phyloP scores from a whole-genome alignment of 2,888 invertebrate genomes.

The Netelia fuscicornis region DNA sequence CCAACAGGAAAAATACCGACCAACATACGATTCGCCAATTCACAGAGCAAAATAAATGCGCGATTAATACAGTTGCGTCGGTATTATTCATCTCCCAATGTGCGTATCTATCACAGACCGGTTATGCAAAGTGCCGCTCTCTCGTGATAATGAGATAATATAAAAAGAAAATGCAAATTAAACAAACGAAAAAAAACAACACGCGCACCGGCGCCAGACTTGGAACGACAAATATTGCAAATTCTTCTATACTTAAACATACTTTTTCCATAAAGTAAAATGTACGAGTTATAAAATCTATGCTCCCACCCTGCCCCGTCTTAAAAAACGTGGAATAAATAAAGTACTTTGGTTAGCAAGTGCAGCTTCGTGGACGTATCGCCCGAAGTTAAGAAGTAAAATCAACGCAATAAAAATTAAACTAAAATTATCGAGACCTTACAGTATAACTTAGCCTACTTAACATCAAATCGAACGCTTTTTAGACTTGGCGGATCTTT shows the following conservation, averaged over 20 bases:
- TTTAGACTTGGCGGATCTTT: conserved; percentile 74
- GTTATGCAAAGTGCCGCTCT: conserved; percentile 48
- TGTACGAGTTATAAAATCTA: conserved; percentile 15
- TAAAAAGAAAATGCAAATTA: conserved; percentile 1
- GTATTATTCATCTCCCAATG: conserved; percentile 10
- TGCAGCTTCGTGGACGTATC: neutral
- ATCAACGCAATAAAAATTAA: neutral
- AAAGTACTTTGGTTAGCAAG: conserved; percentile 56
- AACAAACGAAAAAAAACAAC: conserved; percentile 6
- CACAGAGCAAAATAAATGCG: neutral
- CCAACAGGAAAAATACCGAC: neutral
- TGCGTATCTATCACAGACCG: conserved; percentile 54
- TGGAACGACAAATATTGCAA: conserved; percentile 49
- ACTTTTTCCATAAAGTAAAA: conserved; percentile 42
- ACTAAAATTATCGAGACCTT: neutral
- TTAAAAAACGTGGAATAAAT: conserved; percentile 53
- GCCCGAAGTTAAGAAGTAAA: conserved; percentile 2
- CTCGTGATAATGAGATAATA: conserved; percentile 33
- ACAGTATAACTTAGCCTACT: conserved; percentile 36
- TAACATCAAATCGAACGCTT: conserved; percentile 79
- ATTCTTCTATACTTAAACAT: conserved; percentile 17
- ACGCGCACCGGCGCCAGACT: neutral
- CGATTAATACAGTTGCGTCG: neutral
- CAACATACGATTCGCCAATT: neutral
- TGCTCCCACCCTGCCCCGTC: neutral